Conservation (phyloP, 2,113 vertebrate genomes). For the Numida meleagris region DNA sequence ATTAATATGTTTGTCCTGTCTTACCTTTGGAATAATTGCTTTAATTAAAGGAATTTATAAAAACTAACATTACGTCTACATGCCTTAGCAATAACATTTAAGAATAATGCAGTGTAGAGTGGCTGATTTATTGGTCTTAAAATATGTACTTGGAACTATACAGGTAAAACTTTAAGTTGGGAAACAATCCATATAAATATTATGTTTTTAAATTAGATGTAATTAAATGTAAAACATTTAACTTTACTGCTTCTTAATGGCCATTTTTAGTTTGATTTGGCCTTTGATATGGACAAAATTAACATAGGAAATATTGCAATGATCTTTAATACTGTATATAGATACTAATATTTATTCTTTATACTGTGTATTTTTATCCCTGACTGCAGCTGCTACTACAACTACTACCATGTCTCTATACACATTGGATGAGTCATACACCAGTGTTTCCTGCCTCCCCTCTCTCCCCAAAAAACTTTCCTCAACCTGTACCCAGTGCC, state of each 20-base stretch:
- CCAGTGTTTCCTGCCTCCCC: not conserved
- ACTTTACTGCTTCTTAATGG: not conserved
- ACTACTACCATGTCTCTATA: not conserved
- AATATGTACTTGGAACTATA: not conserved
- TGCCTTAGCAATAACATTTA: not conserved
- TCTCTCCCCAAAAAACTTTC: not conserved
- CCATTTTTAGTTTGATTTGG: not conserved
- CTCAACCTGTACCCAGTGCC: not conserved
- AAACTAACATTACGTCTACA: not conserved
- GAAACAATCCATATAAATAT: not conserved
- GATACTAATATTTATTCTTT: not conserved
- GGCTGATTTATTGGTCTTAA: not conserved
- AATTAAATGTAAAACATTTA: not conserved
- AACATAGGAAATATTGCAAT: not conserved
- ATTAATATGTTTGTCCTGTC: constrained; percentile 30
- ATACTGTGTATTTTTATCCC: not conserved
- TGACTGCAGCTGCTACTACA: not conserved
- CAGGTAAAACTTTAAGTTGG: not conserved
- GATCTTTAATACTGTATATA: not conserved
- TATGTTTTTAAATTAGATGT: not conserved
- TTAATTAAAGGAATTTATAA: constrained; percentile 40
- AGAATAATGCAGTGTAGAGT: constrained; percentile 12
- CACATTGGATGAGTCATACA: accelerated
- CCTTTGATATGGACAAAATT: not conserved
- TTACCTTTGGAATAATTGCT: constrained; percentile 45